Evolutionary conservation across 1,140 invertebrate genomes (phyloP), one percentile per base, ranked within the genome.

Genomic region (Amyelois transitella): DNA sequence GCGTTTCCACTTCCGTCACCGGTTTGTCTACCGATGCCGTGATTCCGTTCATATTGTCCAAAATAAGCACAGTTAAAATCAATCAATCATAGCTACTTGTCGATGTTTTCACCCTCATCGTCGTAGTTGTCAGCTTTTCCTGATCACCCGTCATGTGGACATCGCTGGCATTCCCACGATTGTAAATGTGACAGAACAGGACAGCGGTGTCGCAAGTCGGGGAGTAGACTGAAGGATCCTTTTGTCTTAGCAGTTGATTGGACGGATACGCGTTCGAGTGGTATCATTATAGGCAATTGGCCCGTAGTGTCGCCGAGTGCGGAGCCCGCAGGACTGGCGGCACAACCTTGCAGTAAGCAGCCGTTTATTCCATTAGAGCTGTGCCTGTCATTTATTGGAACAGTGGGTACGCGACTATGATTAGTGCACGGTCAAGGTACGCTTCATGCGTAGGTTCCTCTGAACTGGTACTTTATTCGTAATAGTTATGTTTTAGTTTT

Each of bases 361-460:
- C 72, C 83, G 75, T 77, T 86, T 86, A 86, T 86, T 61, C 81
- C 81, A 86, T 86, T 84, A 81, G 64, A 64, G 64, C 75, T 72
- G 77, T 81, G 73, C 65, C 72, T 80, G 75, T 63, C 68, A 75
- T 77, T 75, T 76, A 73, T 55, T 75, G 65, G 72, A 75, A 74
- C 71, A 72, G 77, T 73, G 69, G 75, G 77, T 77, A 77, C 72
- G 19, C 22, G 22, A 8, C 57, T 52, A 53, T 66, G 60, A 80
- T 80, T 81, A 81, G 72, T 75, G 58, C 79, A 86, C 74, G 81
- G 81, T 82, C 82, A 86, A 82, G 82, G 80, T 79, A 82, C 72
- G 66, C 75, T 77, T 66, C 66, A 68, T 72, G 59, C 51, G 57
- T 54, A 19, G 32, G 32, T 38, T 14, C 32, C 32, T 38, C 32